Percentiles rank a stretch among this genome's conserved stretches.
Evolutionary conservation across 1,140 invertebrate species (phyloP).

Genomic region (Eubasilissa regina): DNA sequence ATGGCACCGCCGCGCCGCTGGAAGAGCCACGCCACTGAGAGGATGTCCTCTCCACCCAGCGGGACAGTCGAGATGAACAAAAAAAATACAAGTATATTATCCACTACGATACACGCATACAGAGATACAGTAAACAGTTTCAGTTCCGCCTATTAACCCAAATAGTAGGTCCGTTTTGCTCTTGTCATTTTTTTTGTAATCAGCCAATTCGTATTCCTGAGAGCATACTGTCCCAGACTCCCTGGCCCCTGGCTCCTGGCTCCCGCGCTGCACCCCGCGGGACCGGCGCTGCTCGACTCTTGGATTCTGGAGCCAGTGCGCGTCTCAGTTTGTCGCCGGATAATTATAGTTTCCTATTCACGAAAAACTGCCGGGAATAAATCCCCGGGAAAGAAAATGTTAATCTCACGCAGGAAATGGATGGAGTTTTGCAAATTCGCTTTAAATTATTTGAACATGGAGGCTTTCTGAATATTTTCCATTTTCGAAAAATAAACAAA

Average conservation of each 20-base stretch:
- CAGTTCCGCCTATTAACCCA: constrained; percentile 61
- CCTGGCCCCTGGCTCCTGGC: constrained; percentile 47
- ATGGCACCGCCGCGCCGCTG: constrained; percentile 29
- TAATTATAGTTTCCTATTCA: constrained; percentile 47
- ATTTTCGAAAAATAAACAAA: no score
- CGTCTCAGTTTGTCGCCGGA: constrained; percentile 38
- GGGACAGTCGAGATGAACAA: constrained; percentile 12
- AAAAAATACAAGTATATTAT: constrained; percentile 48
- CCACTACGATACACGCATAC: constrained; percentile 43
- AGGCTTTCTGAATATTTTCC: no score
- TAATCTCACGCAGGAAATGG: constrained; percentile 44
- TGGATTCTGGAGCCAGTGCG: neutral
- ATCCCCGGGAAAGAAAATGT: constrained; percentile 41
- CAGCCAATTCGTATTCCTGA: constrained; percentile 59
- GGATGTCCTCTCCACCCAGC: neutral
- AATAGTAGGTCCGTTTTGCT: constrained; percentile 58
- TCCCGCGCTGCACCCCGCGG: neutral
- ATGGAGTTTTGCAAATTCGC: constrained; percentile 13
- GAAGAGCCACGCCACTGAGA: constrained; percentile 30
- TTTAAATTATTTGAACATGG: constrained; percentile 34
- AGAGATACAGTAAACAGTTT: constrained; percentile 57
- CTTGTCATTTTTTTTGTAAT: constrained; percentile 59
- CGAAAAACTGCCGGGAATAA: constrained; percentile 22
- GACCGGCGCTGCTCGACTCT: constrained; percentile 4
- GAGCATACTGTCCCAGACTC: constrained; percentile 56